Evolutionary conservation across 2,888 invertebrate genomes (phyloP).

Genomic region (Rotaria magnacalcarata): DNA sequence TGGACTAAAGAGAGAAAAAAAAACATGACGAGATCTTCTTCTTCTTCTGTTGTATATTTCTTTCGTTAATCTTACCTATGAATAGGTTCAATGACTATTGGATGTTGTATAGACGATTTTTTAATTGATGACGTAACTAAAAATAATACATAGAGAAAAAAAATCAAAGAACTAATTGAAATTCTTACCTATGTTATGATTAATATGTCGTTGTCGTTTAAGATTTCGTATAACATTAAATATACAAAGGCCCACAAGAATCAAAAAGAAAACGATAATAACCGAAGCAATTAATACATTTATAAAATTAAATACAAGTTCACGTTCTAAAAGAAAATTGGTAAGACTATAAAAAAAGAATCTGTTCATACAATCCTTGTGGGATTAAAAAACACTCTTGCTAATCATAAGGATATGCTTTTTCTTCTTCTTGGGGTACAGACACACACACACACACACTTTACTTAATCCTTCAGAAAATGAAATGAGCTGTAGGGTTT

Average conservation of each 20-base stretch:
- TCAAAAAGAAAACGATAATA: not conserved
- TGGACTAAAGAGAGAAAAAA: not conserved
- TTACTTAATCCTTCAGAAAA: no score
- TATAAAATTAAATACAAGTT: not conserved
- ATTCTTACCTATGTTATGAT: not conserved
- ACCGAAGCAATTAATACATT: not conserved
- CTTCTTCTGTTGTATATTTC: not conserved
- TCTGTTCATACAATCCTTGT: not conserved
- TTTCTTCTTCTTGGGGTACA: no score
- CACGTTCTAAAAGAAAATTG: not conserved
- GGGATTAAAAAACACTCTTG: not conserved
- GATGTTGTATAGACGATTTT: not conserved
- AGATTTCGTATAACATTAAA: not conserved
- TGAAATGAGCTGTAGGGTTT: no score
- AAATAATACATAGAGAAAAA: not conserved
- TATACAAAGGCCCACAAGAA: slow-evolving; percentile 4
- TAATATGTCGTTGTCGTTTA: not conserved
- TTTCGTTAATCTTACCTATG: not conserved
- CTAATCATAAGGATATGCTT: no score
- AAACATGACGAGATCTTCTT: not conserved
- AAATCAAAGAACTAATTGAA: not conserved
- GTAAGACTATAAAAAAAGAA: not conserved
- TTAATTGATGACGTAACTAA: not conserved
- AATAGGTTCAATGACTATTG: not conserved
- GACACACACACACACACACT: no score